Percentiles rank a stretch among this genome's conserved stretches.
These are phyloP conservation scores for Silurus asotus DNA, from an alignment of 2,113 vertebrate genomes.

Conservation along the genomic window DNA sequence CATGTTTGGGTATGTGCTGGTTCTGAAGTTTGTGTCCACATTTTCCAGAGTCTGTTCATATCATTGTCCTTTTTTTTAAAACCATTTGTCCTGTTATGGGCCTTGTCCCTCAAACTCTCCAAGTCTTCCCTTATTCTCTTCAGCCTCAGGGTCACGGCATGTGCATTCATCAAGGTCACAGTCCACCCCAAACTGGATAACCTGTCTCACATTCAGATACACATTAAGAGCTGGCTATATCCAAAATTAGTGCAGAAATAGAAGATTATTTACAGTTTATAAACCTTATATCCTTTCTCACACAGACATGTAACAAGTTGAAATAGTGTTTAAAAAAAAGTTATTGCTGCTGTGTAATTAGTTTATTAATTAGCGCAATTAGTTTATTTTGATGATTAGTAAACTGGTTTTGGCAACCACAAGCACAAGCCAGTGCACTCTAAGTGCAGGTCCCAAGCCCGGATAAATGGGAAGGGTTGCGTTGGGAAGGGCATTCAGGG, in stretches of 20 bases:
- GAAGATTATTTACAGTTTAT: not conserved
- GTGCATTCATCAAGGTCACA: constrained; percentile 92
- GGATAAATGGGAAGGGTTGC: too few species aligned
- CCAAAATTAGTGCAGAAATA: not conserved
- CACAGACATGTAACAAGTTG: not conserved
- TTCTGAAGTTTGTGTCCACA: constrained; percentile 17
- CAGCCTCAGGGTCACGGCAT: constrained; percentile 88
- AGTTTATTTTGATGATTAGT: too few species aligned
- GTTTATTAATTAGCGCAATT: not conserved
- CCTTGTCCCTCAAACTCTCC: constrained; percentile 22
- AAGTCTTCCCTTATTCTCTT: constrained; percentile 81
- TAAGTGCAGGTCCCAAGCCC: too few species aligned
- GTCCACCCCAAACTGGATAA: constrained; percentile 91
- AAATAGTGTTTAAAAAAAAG: not conserved
- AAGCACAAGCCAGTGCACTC: too few species aligned
- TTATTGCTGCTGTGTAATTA: not conserved
- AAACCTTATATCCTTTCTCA: not conserved
- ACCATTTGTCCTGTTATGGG: not conserved
- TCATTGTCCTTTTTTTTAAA: not conserved
- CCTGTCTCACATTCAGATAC: constrained; percentile 67
- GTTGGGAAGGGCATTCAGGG: too few species aligned
- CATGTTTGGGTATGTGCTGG: constrained; percentile 26
- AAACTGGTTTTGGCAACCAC: too few species aligned
- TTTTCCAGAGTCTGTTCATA: not conserved
- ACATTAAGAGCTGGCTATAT: not conserved